Percentiles rank a stretch among this genome's conserved stretches.
Evolutionary conservation across 2,888 invertebrate species (phyloP).

Genomic region (Cheilosia vulpina): DNA sequence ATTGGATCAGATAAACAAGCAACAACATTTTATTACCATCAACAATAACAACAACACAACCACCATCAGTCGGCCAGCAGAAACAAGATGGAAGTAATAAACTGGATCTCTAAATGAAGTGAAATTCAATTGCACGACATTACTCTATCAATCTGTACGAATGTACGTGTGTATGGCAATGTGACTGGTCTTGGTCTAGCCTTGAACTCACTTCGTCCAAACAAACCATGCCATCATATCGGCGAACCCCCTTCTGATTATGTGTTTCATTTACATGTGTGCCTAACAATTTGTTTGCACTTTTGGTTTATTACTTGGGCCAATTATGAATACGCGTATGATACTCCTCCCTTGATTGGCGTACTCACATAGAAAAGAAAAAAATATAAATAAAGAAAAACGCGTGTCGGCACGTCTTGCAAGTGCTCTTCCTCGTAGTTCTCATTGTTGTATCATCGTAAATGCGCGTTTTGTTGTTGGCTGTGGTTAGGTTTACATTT

Average conservation of each 20-base stretch:
- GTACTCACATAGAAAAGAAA: slow-evolving; percentile 1
- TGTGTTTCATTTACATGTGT: slow-evolving; percentile 1
- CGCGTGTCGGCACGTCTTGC: slow-evolving; percentile 21
- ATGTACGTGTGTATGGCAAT: not conserved
- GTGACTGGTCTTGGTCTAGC: slow-evolving; percentile 24
- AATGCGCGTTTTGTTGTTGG: slow-evolving; percentile 31
- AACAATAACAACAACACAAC: not conserved
- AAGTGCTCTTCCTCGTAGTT: not conserved
- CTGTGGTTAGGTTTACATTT: slow-evolving; percentile 60
- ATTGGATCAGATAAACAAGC: slow-evolving; percentile 52
- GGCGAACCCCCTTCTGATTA: not conserved
- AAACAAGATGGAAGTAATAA: slow-evolving; percentile 58
- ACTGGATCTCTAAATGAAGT: slow-evolving; percentile 38
- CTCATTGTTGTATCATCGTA: slow-evolving; percentile 1
- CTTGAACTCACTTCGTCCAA: slow-evolving; percentile 19
- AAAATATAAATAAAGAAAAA: not conserved
- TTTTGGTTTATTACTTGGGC: not conserved
- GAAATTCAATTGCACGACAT: slow-evolving; percentile 57
- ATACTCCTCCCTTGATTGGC: slow-evolving; percentile 22
- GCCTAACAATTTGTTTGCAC: slow-evolving; percentile 12
- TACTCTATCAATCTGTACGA: slow-evolving; percentile 9
- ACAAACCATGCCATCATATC: slow-evolving; percentile 2
- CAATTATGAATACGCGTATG: slow-evolving; percentile 18
- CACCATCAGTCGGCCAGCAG: slow-evolving; percentile 3
- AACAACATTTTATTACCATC: slow-evolving; percentile 13